Conservation (phyloP, 2,797 vertebrate genomes). For the Hoplostethus atlanticus region DNA sequence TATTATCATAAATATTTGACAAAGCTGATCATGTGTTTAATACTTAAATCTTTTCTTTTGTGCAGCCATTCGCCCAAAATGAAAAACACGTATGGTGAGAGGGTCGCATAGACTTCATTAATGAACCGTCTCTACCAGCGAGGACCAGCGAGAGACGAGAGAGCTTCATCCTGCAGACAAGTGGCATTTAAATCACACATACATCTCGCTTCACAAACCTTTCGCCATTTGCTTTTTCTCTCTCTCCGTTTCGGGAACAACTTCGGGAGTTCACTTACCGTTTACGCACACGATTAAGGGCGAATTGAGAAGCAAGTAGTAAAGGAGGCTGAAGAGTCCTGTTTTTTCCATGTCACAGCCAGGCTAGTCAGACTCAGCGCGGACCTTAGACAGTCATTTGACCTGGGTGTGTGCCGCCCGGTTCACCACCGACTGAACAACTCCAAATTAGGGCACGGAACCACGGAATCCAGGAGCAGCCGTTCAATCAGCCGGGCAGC, state of each 20-base stretch:
- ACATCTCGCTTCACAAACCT: too few relatives aligned
- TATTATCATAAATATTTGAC: not conserved
- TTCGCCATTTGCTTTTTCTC: not conserved
- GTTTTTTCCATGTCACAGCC: conserved; percentile 89
- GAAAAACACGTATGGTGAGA: not conserved
- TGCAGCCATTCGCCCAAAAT: not conserved
- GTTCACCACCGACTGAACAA: conserved; percentile 24
- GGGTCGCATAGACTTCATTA: too few relatives aligned
- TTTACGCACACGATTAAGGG: conserved; percentile 84
- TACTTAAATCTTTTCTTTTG: not conserved
- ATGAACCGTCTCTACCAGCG: too few relatives aligned
- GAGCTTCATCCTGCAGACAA: conserved; percentile 7
- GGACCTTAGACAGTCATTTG: conserved; percentile 66
- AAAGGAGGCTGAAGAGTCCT: conserved; percentile 84
- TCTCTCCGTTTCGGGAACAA: not conserved
- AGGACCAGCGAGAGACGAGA: not conserved
- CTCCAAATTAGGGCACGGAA: conserved; percentile 49
- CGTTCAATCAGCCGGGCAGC: conserved; percentile 59
- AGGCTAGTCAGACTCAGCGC: conserved; percentile 62
- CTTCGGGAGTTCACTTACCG: conserved; percentile 83
- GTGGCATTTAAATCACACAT: not conserved
- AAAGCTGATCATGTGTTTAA: not conserved
- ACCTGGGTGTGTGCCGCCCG: conserved; percentile 53
- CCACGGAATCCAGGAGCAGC: conserved; percentile 46
- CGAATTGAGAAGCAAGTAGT: conserved; percentile 87